A percentile compares a stretch with the other conserved stretches of the same genome.
phyloP scores from a whole-genome alignment of 2,888 invertebrate species.

The Suillia variegata region DNA sequence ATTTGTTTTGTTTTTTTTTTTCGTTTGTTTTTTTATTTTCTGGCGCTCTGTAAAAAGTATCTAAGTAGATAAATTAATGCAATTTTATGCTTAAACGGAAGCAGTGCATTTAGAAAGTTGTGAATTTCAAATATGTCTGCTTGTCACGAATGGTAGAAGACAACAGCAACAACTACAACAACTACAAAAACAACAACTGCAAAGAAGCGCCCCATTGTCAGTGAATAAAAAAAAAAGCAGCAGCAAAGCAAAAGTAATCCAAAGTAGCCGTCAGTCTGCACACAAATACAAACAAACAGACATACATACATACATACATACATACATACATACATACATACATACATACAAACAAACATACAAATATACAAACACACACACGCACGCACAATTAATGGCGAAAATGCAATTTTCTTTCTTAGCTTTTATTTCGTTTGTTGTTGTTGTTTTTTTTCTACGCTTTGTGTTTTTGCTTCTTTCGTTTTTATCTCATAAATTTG shows the following conservation, averaged over 20 bases:
- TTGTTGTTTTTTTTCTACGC: slow-evolving; percentile 1
- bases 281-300: too few species aligned
- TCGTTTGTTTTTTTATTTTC: not conserved
- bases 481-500: not conserved
- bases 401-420: slow-evolving; percentile 1
- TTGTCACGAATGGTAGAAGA: not conserved
- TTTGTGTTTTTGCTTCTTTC: too few species aligned
- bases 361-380: too few species aligned
- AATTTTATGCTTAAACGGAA: not conserved
- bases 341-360: too few species aligned
- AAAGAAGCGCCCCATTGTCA: not conserved
- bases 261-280: not conserved
- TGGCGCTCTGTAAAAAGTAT: too few species aligned
- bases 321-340: too few species aligned
- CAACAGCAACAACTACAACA: not conserved
- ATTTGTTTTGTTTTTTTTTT: not conserved
- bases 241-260: not conserved
- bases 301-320: too few species aligned
- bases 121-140: not conserved
- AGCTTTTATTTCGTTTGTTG: slow-evolving; percentile 3
- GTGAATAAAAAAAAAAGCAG: not conserved
- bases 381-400: slow-evolving; percentile 1
- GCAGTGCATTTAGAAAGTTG: not conserved
- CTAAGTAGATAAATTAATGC: not conserved
- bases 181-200: not conserved